Conservation (phyloP, 2,797 vertebrate genomes). For the Champsocephalus gunnari region DNA sequence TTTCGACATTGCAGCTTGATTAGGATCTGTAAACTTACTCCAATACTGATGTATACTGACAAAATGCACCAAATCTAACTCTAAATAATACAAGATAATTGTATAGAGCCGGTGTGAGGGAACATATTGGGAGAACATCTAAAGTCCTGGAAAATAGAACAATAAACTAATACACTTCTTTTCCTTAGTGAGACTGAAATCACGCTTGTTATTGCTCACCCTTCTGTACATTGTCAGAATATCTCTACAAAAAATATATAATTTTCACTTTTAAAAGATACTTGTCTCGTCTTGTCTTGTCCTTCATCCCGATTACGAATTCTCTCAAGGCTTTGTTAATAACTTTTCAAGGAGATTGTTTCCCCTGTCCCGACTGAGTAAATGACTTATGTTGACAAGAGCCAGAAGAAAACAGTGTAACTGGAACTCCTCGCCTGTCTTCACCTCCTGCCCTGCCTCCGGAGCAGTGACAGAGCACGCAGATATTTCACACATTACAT, state of each 20-base stretch:
- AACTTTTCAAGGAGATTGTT: conserved; percentile 39
- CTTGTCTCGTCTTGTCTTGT: conserved; percentile 42
- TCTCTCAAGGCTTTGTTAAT: conserved; percentile 44
- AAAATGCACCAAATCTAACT: background rate
- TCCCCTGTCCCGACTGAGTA: conserved; percentile 36
- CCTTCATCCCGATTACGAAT: conserved; percentile 40
- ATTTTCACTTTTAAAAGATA: conserved; percentile 24
- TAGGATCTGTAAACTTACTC: background rate
- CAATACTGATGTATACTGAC: too few species aligned
- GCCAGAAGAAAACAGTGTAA: conserved; percentile 75
- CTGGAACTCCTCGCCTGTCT: conserved; percentile 70
- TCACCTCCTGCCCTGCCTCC: conserved; percentile 69
- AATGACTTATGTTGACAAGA: conserved; percentile 69
- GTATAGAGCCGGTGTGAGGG: background rate
- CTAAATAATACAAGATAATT: too few species aligned
- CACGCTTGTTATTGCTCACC: conserved; percentile 1
- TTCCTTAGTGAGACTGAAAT: conserved; percentile 2
- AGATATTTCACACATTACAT: conserved; percentile 78
- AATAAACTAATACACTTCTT: too few species aligned
- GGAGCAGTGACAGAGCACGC: conserved; percentile 65
- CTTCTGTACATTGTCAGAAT: conserved; percentile 22
- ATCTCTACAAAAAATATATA: background rate
- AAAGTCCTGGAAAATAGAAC: background rate
- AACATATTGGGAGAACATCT: background rate
- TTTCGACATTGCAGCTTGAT: too few species aligned